Evolutionary conservation across 2,888 invertebrate genomes (phyloP).

Genomic region (Sphaerophoria taeniata): DNA sequence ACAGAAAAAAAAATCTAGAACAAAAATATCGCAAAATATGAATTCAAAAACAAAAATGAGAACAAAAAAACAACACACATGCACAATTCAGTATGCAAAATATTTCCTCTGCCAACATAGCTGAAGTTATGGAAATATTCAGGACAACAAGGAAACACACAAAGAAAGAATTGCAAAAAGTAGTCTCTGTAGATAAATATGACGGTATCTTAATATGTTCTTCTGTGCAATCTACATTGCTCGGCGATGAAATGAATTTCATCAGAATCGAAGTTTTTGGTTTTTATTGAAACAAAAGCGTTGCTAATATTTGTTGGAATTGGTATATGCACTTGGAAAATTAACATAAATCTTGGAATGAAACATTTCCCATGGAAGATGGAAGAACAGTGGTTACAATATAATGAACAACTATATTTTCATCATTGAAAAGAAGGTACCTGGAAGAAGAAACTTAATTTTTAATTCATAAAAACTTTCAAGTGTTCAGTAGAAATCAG

Average conservation of each 20-base stretch:
- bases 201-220: no score
- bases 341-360: no score
- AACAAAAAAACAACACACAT: conserved; percentile 1
- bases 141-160: conserved; percentile 7
- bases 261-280: conserved; percentile 10
- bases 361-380: no score
- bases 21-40: neutral
- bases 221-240: no score
- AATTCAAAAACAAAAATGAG: conserved; percentile 24
- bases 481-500: no score
- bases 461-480: no score
- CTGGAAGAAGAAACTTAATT: no score
- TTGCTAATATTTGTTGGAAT: neutral
- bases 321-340: no score
- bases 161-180: conserved; percentile 35
- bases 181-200: conserved; percentile 45
- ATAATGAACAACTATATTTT: no score
- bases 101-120: conserved; percentile 26
- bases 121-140: conserved; percentile 44
- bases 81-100: conserved; percentile 31
- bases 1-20: conserved; percentile 16
- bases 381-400: no score
- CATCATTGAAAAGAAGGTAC: no score
- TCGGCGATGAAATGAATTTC: conserved; percentile 30
- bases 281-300: neutral